These are phyloP conservation scores for Eulemur rubriventer DNA, from an alignment of 2,797 vertebrate genomes.

Conservation along the genomic window DNA sequence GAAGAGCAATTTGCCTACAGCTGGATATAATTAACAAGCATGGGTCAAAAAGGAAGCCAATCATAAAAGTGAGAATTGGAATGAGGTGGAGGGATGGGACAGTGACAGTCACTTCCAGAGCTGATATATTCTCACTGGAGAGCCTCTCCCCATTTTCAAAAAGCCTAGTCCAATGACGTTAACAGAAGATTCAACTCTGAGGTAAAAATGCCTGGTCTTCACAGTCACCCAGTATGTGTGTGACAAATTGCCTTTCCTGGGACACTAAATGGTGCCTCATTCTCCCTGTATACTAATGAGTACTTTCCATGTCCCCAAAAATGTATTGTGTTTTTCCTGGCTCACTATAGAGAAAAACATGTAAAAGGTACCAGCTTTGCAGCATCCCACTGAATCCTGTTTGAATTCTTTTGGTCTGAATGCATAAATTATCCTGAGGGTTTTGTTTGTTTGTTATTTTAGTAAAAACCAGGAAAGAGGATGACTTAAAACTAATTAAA, in stretches of 20 bases:
- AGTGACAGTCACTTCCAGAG: conserved; percentile 23
- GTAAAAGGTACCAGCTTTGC: background rate
- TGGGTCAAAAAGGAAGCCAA: conserved; percentile 76
- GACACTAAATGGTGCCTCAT: background rate
- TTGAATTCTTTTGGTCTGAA: conserved; percentile 50
- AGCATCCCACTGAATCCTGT: background rate
- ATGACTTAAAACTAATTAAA: conserved; percentile 63
- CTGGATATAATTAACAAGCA: conserved; percentile 78
- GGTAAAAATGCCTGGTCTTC: background rate
- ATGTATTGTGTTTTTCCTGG: background rate
- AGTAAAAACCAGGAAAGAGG: conserved; percentile 51
- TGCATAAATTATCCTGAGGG: background rate
- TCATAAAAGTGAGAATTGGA: conserved; percentile 76
- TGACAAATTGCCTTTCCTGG: conserved; percentile 14
- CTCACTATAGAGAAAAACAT: background rate
- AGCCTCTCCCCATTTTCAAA: conserved; percentile 36
- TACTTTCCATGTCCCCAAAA: background rate
- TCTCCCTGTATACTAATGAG: background rate
- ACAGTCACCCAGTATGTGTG: background rate
- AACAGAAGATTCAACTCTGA: background rate
- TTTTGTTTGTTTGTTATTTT: conserved; percentile 63
- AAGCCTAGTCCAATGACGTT: background rate
- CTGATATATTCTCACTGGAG: conserved; percentile 25
- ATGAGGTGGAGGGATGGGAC: conserved; percentile 50
- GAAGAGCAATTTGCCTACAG: conserved; percentile 74